Evolutionary conservation across 2,888 invertebrate species (phyloP), one percentile per base, ranked within the genome.

Genomic region (Ypsolopha sequella): DNA sequence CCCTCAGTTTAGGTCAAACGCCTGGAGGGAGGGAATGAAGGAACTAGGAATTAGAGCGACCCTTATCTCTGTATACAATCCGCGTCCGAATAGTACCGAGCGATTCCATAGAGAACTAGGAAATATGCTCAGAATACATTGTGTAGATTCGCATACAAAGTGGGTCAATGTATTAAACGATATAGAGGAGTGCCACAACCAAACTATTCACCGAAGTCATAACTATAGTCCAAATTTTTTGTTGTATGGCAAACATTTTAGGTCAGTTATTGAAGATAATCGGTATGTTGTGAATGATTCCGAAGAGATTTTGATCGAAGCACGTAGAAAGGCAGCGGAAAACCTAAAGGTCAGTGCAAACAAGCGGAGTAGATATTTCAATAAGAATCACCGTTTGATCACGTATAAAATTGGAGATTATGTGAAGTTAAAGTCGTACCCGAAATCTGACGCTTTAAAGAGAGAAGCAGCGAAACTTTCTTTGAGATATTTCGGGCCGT

Each of bases 101-200:
- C 39, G 55, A 36, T 36, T 52, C 10, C 43, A 53, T 47, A 51
- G 39, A 33, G 52, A 54, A 33, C 14, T 54, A 38, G 53, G 51
- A 9, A 39, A 47, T 10, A 38, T 54, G 39, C 51, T 54, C 8
- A 36, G 51, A 9, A 50, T 43, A 9, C 41, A 34, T 41, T 50
- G 50, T 41, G 9, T 34, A 41, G 34, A 33, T 7, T 35, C 10
- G 4, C 35, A 46, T 35, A 8, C n/a, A 35, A 14, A n/a, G 6
- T 50, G 50, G 50, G 50, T 35, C 1, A 6, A 4, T 41, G 33
- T 50, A 6, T 11, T 50, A 7, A 24, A 10, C 4, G 36, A 41
- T 11, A 34, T 50, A 10, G 50, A 50, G 8, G 35, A 41, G 3
- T 41, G 24, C n/a, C 14, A 50, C 11, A 50, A 50, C 33, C 9